Conservation (phyloP, 2,113 vertebrate genomes). For the Herpetotheres cachinnans region DNA sequence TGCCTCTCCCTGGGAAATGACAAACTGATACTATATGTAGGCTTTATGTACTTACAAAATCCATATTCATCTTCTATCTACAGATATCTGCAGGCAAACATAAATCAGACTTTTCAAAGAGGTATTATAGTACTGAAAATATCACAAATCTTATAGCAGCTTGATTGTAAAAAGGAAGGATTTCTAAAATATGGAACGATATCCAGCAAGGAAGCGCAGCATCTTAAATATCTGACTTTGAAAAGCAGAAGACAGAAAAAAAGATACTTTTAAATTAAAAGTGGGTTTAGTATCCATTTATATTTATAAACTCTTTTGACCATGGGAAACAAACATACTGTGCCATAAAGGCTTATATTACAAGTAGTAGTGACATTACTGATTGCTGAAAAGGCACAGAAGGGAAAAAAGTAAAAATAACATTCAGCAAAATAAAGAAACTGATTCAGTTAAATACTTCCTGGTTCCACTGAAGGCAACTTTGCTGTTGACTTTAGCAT, state of each 20-base stretch:
- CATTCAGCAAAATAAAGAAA: neutral
- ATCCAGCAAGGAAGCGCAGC: neutral
- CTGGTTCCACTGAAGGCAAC: neutral
- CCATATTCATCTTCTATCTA: neutral
- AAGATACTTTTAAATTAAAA: neutral
- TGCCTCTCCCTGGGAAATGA: neutral
- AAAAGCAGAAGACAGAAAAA: neutral
- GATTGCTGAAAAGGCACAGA: neutral
- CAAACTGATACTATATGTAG: neutral
- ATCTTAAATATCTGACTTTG: neutral
- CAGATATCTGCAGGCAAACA: neutral
- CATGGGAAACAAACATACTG: neutral
- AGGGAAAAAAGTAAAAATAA: neutral
- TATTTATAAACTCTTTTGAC: neutral
- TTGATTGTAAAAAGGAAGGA: neutral
- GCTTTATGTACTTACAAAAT: neutral
- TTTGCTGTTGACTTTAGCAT: neutral
- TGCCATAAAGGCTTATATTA: neutral
- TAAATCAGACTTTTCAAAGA: neutral
- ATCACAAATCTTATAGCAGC: neutral
- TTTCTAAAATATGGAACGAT: neutral
- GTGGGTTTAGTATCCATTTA: neutral
- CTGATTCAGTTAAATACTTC: neutral
- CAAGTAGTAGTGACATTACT: neutral
- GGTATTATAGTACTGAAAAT: neutral